These are phyloP conservation scores for Plectropomus leopardus DNA, from an alignment of 2,113 vertebrate species.

Conservation along the genomic window DNA sequence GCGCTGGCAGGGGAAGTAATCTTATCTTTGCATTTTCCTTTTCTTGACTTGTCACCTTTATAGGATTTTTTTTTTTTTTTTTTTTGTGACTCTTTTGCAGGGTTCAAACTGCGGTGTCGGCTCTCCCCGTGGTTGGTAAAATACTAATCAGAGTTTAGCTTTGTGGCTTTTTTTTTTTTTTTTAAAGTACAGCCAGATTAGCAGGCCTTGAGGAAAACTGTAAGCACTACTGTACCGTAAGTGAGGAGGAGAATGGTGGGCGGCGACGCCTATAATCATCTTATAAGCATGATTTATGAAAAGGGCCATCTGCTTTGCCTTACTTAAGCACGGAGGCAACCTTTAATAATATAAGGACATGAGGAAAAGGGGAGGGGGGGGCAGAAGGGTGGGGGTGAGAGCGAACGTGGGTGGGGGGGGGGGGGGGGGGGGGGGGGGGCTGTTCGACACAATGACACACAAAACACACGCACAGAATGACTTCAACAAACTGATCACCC, in stretches of 20 bases:
- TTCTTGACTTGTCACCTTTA: constrained; percentile 34
- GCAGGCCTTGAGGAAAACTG: constrained; percentile 45
- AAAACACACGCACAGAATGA: neutral
- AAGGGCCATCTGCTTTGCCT: constrained; percentile 86
- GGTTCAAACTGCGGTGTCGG: constrained; percentile 9
- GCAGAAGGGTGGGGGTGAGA: constrained; percentile 27
- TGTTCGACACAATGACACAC: constrained; percentile 17
- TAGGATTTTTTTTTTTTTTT: neutral
- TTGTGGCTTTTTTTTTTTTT: constrained; percentile 19
- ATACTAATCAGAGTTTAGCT: constrained; percentile 45
- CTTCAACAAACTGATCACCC: constrained; percentile 33
- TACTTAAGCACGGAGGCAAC: constrained; percentile 84
- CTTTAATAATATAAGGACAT: constrained; percentile 86
- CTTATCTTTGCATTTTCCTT: constrained; percentile 39
- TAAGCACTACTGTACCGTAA: constrained; percentile 56
- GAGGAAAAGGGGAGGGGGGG: constrained; percentile 62
- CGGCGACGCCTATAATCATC: constrained; percentile 79
- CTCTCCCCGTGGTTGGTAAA: constrained; percentile 17
- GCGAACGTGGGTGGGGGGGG: neutral
- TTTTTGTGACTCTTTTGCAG: neutral
- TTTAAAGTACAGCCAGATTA: constrained; percentile 49
- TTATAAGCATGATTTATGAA: constrained; percentile 86
- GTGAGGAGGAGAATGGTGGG: constrained; percentile 69
- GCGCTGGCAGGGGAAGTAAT: constrained; percentile 4
- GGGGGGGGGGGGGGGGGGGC: neutral